Conservation (phyloP, 2,113 vertebrate species). For the Thalassarche chlororhynchos region DNA sequence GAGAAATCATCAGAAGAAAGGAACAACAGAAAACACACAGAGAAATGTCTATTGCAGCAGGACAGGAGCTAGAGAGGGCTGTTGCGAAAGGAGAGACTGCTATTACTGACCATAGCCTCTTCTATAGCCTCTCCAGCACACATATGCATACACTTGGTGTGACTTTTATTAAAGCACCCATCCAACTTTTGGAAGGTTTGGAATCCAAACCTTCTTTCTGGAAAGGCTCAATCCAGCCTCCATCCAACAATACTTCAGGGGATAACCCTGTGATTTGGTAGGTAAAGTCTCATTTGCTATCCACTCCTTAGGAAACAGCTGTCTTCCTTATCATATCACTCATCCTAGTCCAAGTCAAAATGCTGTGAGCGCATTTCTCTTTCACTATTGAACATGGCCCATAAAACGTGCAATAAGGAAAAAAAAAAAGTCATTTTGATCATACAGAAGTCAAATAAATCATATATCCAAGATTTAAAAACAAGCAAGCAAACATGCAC, state of each 20-base stretch:
- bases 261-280: background rate
- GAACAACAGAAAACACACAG: background rate
- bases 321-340: background rate
- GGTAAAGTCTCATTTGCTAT: background rate
- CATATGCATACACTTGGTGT: too few species aligned
- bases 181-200: background rate
- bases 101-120: background rate
- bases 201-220: background rate
- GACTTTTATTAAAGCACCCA: background rate
- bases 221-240: background rate
- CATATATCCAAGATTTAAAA: background rate
- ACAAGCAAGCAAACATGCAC: background rate
- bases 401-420: background rate
- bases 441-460: background rate
- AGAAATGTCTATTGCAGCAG: background rate
- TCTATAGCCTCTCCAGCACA: background rate
- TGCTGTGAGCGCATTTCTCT: background rate
- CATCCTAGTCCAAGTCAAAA: background rate
- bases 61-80: background rate
- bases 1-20: background rate
- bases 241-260: background rate
- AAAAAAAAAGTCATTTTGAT: background rate
- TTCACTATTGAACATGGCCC: background rate
- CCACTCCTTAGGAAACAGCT: background rate
- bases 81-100: background rate